Base-by-base conservation (phyloP, 23 tunicate genomes). In the Trididemnum nubilum region DNA sequence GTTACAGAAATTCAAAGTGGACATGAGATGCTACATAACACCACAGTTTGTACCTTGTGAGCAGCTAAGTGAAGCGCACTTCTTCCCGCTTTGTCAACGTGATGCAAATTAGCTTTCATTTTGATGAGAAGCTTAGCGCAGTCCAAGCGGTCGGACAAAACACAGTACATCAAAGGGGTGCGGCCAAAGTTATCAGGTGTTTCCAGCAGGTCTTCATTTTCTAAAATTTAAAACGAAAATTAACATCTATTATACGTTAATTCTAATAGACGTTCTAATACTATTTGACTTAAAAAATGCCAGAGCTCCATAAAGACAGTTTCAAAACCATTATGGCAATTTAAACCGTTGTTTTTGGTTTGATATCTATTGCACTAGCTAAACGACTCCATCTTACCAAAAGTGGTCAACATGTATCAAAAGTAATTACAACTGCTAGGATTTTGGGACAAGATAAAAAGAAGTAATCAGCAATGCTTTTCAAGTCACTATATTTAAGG, bases 141-240 rank as follows among this genome's bases (percentile, higher is more conserved):
- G 32, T 91, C 92, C 30, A 96, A 49, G 12, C 97, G 87, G 38
- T 96, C 99, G 3, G 97, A 84, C 37, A 96, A 83, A 35, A 96
- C 97, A 78, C 99, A 96, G 40, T 96, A 96, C 99, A 96, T 96
- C 40, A 96, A 71, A 1, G 99, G 97, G 0, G 99, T 96, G 19
- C 99, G 84, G 3, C 99, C 99, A 61, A 96, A 96, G 70, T 91
- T 91, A 51, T 96, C 99, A 12, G 86, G 86, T n/a, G 90, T 83
- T 58, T 96, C 99, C 64, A 88, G 67, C 19, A 91, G 63, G 1
- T 93, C 81, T 15, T 80, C 86, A 64, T 83, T 57, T 0, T 77
- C 98, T 93, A 87, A n/a, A n/a, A n/a, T n/a, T n/a, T n/a, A 9
- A 75, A 26, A 70, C 57, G 18, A 9, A 12, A 49, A 49, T 9